These are phyloP conservation scores for Pseudorhiza aurosa DNA, from an alignment of 30 jellyfish, hydroid and myxozoan genomes.

Conservation along the genomic window DNA sequence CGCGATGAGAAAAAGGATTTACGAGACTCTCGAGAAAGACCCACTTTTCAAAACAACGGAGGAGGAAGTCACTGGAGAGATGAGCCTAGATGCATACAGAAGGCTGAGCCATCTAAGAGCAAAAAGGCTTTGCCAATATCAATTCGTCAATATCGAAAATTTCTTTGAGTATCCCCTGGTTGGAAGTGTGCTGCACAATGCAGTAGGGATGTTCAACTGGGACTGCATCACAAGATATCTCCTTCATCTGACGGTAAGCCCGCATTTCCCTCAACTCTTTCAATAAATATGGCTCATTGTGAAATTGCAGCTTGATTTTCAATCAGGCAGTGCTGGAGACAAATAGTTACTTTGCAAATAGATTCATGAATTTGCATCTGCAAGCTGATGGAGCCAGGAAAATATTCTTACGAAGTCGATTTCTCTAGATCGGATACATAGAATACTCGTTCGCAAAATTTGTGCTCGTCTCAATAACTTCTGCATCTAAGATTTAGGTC, in stretches of 20 bases:
- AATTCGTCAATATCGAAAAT: conserved; percentile 60
- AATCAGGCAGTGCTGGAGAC: too few relatives aligned
- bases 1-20: conserved; percentile 11
- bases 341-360: too few relatives aligned
- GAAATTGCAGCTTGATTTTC: too few relatives aligned
- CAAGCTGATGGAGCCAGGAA: too few relatives aligned
- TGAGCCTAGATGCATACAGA: conserved; percentile 67
- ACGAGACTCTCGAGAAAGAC: conserved; percentile 74
- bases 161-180: conserved; percentile 52
- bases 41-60: conserved; percentile 66
- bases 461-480: too few relatives aligned
- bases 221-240: conserved; percentile 63
- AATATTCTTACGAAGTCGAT: too few relatives aligned
- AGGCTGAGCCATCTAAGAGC: conserved; percentile 66
- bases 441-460: too few relatives aligned
- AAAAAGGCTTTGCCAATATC: conserved; percentile 53
- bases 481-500: too few relatives aligned
- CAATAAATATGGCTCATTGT: too few relatives aligned
- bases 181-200: conserved; percentile 61
- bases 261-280: too few relatives aligned
- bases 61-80: conserved; percentile 37
- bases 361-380: too few relatives aligned
- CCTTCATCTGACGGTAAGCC: conserved; percentile 66
- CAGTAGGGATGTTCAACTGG: conserved; percentile 69
- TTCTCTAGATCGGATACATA: too few relatives aligned